Base-by-base conservation (phyloP, 2,888 invertebrate genomes). In the Ormyrus nitidulus region DNA sequence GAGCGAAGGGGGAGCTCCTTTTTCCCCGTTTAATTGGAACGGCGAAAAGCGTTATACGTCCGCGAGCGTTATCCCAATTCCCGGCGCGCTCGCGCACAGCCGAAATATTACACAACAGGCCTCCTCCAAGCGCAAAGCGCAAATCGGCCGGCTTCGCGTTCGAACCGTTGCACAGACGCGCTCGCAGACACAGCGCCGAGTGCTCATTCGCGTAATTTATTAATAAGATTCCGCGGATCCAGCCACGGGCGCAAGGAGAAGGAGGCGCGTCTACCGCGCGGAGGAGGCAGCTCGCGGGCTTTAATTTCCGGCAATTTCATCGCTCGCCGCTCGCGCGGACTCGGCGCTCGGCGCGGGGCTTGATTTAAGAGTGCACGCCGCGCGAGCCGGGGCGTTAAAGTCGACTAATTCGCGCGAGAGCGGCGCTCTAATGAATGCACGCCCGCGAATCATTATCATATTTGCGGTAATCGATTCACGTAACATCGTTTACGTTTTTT, bases 141-240 rank as follows among this genome's bases (percentile, higher is more conserved):
- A 66, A 64, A 54, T 73, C 72, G 46, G 19, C 53, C 19, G 6
- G 13, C 59, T 59, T 59, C 48, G 49, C 5, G 19, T 19, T 1
- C 46, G 49, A 19, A 8, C 7, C 46, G 44, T 13, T 44, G 34
- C 6, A n/a, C n/a, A n/a, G n/a, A n/a, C 11, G 11, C 44, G 48
- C 54, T 19, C 34, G 11, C 56, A 46, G 13, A n/a, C 10, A n/a
- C 10, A 19, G 44, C 13, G 11, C 9, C 64, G 76, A 53, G 48
- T 46, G 19, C 19, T 79, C 73, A 80, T 76, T 84, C 80, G 80
- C 81, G 73, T 84, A 86, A 86, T 86, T 86, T 84, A 85, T 86
- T 86, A 86, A 86, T 86, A 84, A 84, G 84, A 85, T 85, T 85
- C 84, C 82, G 82, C 79, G 80, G 84, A 82, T 83, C 81, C 79